Base-by-base conservation (phyloP, 2,888 invertebrate genomes). In the Pomacea canaliculata region DNA sequence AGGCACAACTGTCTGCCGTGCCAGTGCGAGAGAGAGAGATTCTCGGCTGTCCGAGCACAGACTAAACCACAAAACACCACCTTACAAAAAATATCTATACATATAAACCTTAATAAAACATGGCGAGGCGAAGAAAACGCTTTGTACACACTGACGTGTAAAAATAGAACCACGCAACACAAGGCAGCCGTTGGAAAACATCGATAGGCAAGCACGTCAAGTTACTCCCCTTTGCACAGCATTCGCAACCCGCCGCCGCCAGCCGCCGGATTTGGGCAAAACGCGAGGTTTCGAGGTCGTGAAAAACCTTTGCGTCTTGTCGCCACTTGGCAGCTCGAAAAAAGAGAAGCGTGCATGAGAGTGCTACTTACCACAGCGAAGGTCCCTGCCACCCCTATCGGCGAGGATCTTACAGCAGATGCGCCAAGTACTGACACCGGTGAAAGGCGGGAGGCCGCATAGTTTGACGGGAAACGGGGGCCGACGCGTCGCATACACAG, bases 81-180 rank as follows among this genome's bases (percentile, higher is more conserved):
- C 12, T 2, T 13, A 2, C 51, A 16, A 16, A 16, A 4, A 56
- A 56, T 7, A 56, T 13, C 51, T 51, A 13, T 0, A 56, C 51
- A 1, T 8, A 10, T 16, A 56, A 56, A 7, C 12, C 51, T 8
- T 16, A 56, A 16, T 8, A 56, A 56, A 56, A 7, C 51, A 56
- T 56, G 51, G 7, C 51, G 51, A 4, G 51, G 7, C 51, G 16
- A 56, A 56, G 12, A 56, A 16, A 56, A 56, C 8, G 51, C 37
- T 56, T 56, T 56, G 12, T 56, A 8, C 51, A 56, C 51, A 56
- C 16, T 51, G n/a, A n/a, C 59, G 74, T 74, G 68, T 68, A 74
- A 74, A 74, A 74, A 74, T 74, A 74, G 74, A 74, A 69, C 74
- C 74, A 74, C 74, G 74, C 74, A 74, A 69, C 62, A 62, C 69